Evolutionary conservation across 2,797 vertebrate species (phyloP), one percentile per base, ranked within the genome.

Genomic region (Pangasius djambal): DNA sequence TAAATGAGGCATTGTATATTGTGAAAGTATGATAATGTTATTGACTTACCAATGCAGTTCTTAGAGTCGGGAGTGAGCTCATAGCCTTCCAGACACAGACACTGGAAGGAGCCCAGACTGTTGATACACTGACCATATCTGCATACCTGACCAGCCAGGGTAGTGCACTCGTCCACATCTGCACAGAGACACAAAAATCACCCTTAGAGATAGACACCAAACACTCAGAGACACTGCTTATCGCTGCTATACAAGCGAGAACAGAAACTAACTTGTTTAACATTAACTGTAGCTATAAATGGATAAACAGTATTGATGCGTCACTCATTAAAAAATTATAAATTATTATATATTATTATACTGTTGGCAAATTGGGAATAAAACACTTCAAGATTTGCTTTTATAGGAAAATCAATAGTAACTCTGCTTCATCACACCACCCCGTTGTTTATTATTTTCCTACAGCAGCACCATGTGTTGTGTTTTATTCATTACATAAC

Each of bases 121-220:
- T 99, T 99, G 94, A 98, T 96, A 84, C 98, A 99, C 93, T 97
- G 97, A 4, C 98, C 98, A 0, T 98, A 97, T 37, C 95, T 96
- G 93, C 98, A 99, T 82, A 99, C 97, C 92, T 98, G 98, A 31
- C 97, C 97, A 67, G 95, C 94, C 87, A 97, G 96, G n/a, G 96
- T 94, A 6, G 94, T 96, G 91, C 98, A 99, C 93, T 99, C 98
- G 0, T 99, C 97, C 63, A 97, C 93, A 89, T 99, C 98, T 99
- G 96, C 0, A 84, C 67, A 63, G 25, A 48, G 5, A 87, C 55
- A 75, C 16, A 69, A 50, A 22, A 37, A 5, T 22, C 20, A 69
- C 44, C 6, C 9, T 84, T 34, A 69, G 15, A 65, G 15, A 74
- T 25, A 78, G 25, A 31, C 52, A 44, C 87, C 55, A 25, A 3